Base-by-base conservation (phyloP, 2,113 vertebrate species). In the Xerus inauris region DNA sequence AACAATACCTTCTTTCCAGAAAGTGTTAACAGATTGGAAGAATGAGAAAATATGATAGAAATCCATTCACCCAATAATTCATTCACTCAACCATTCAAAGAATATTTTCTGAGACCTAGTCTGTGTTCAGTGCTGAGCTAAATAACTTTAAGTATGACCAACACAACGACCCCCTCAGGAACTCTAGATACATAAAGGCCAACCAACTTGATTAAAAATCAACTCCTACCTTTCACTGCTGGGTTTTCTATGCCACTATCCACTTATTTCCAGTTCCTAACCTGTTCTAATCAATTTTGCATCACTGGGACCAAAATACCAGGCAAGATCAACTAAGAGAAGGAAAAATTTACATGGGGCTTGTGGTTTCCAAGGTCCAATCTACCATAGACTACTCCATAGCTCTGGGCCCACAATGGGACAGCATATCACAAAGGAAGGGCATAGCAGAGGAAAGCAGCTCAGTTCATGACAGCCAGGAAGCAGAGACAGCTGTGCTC, bases 1-100 rank as follows among this genome's bases (percentile, higher is more conserved):
- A 95, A 87, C 67, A 51, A 82, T 38, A 65, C 42, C 87, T 92
- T 30, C n/a, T 75, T 89, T 90, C 1, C 14, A 93, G 47, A 47
- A 67, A 80, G 40, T 62, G 28, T 62, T 51, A 47, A 2, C 32
- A 80, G 22, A 22, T 54, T 77, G 30, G 22, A 30, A 93, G 32
- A 75, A 28, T 26, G 20, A 86, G 59, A 12, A 67, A 45, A 82
- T 13, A 49, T 8, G 12, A 28, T 2, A 89, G 83, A 62, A 86
- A 51, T 82, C 51, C 45, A 16, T 8, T 69, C 38, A 16, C 4
- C 35, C 57, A 59, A 22, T 65, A 12, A 54, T 57, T 71, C 47
- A 71, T 24, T 67, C 62, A n/a, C n/a, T 42, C 30, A 71, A 38
- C 30, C 54, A 51, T 94, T 47, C 71, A 22, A 42, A 87, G 26